Percentiles rank a stretch among this genome's conserved stretches.
These are phyloP conservation scores for Synergus gifuensis DNA, from an alignment of 2,888 invertebrate species.

Conservation along the genomic window DNA sequence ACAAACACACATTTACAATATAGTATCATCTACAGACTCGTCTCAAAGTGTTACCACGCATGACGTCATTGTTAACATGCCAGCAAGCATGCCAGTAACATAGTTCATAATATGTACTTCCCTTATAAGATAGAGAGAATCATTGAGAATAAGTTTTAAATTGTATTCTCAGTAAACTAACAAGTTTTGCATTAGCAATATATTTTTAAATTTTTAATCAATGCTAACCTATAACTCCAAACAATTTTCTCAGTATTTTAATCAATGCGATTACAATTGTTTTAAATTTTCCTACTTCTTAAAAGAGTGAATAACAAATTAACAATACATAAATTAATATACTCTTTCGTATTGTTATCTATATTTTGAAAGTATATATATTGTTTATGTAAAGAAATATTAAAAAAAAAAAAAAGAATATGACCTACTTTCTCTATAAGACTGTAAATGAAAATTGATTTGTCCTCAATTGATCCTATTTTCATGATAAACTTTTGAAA, in stretches of 20 bases:
- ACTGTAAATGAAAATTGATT: constrained; percentile 13
- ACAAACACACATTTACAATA: background rate
- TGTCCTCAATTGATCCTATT: constrained; percentile 9
- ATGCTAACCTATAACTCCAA: too few species aligned
- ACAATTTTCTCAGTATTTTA: too few species aligned
- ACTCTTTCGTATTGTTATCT: background rate
- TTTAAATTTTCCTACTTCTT: too few species aligned
- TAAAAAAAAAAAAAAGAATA: background rate
- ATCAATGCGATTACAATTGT: too few species aligned
- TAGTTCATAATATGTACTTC: background rate
- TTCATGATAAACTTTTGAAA: constrained; percentile 12
- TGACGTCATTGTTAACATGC: constrained; percentile 37
- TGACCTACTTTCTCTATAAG: constrained; percentile 5
- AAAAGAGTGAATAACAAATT: too few species aligned
- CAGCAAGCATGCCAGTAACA: background rate
- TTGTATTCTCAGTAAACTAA: too few species aligned
- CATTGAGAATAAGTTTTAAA: background rate
- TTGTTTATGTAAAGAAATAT: background rate
- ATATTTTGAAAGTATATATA: background rate
- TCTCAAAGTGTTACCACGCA: constrained; percentile 5
- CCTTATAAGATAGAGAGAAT: background rate
- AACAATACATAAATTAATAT: too few species aligned
- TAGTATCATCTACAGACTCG: background rate
- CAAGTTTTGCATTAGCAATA: too few species aligned
- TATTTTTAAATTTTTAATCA: too few species aligned